phyloP scores from a whole-genome alignment of 2,888 invertebrate species.

The Tenthredo livida region DNA sequence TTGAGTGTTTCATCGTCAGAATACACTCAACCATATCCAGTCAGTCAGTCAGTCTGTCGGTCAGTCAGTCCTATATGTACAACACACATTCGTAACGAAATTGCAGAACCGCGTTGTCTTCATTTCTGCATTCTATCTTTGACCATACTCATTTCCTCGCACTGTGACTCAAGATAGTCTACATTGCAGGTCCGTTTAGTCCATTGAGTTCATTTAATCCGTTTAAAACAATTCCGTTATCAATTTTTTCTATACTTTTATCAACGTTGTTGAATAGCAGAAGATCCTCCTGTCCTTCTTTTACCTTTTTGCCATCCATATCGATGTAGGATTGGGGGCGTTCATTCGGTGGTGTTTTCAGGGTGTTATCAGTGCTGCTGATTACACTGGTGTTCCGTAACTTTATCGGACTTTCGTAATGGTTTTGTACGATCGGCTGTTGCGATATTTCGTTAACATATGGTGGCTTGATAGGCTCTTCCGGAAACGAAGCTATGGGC shows the following conservation, averaged over 20 bases:
- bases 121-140: background rate
- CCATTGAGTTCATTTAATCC: constrained; percentile 39
- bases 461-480: constrained; percentile 60
- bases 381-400: constrained; percentile 68
- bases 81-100: background rate
- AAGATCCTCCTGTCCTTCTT: constrained; percentile 65
- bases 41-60: background rate
- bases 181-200: constrained; percentile 53
- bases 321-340: constrained; percentile 74
- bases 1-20: background rate
- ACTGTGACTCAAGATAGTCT: background rate
- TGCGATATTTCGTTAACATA: constrained; percentile 71
- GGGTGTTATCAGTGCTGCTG: constrained; percentile 72
- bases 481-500: constrained; percentile 66
- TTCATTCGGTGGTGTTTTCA: constrained; percentile 65
- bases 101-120: background rate
- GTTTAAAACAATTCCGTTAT: constrained; percentile 53
- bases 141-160: background rate
- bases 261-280: constrained; percentile 65
- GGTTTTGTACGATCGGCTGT: constrained; percentile 64
- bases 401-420: constrained; percentile 74
- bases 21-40: background rate
- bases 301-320: constrained; percentile 70
- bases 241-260: constrained; percentile 53
- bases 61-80: background rate